These are phyloP conservation scores for Brachionichthys hirsutus DNA, from an alignment of 2,113 vertebrate genomes.

Conservation along the genomic window DNA sequence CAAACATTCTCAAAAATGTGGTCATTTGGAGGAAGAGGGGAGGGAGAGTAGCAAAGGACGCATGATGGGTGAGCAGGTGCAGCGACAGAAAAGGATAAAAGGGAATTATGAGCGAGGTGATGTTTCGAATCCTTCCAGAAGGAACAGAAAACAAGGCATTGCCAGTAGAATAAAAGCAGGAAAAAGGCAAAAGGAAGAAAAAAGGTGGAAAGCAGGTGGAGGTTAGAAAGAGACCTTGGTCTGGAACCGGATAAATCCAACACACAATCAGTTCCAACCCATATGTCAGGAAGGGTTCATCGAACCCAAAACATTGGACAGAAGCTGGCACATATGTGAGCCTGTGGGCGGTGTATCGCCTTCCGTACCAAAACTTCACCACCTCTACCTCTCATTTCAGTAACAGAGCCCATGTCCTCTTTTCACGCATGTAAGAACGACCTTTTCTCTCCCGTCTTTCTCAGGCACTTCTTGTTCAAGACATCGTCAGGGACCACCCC, in stretches of 20 bases:
- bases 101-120: conserved; percentile 64
- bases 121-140: conserved; percentile 60
- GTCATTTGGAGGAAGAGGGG: conserved; percentile 11
- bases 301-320: conserved; percentile 47
- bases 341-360: conserved; percentile 28
- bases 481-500: conserved; percentile 97
- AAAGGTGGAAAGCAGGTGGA: conserved; percentile 41
- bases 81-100: conserved; percentile 60
- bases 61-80: conserved; percentile 64
- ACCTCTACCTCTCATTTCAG: neutral
- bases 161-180: conserved; percentile 22
- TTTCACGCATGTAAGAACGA: neutral
- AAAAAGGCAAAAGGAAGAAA: conserved; percentile 5
- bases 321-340: conserved; percentile 52
- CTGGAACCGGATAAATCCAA: conserved; percentile 46
- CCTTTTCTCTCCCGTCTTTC: neutral
- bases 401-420: neutral
- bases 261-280: conserved; percentile 52
- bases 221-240: conserved; percentile 46
- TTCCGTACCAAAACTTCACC: neutral
- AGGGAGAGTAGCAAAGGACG: conserved; percentile 4
- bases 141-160: conserved; percentile 26
- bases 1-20: conserved; percentile 24
- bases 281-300: conserved; percentile 51
- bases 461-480: conserved; percentile 98